phyloP scores from a whole-genome alignment of 2,888 invertebrate species.

The Drosophila trichaetosa region DNA sequence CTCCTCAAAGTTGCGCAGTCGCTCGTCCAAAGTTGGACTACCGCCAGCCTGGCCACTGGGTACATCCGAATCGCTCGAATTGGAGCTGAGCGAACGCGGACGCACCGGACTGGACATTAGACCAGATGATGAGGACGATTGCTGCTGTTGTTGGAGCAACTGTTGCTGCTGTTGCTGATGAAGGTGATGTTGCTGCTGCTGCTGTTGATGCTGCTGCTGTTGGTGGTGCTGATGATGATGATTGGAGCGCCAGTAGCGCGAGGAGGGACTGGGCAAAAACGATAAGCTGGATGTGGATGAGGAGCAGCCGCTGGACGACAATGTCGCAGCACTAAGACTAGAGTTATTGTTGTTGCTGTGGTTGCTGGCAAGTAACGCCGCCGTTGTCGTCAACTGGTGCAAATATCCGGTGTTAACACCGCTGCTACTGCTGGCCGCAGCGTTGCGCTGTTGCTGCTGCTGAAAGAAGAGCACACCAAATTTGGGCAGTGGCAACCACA shows the following conservation, averaged over 20 bases:
- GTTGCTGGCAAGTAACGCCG: conserved; percentile 34
- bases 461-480: conserved; percentile 91
- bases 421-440: conserved; percentile 19
- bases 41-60: conserved; percentile 85
- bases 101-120: conserved; percentile 87
- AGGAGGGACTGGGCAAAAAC: conserved; percentile 71
- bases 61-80: conserved; percentile 89
- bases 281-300: conserved; percentile 57
- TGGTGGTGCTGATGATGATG: conserved; percentile 70
- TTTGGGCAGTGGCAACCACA: conserved; percentile 94
- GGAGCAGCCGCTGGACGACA: conserved; percentile 68
- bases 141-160: conserved; percentile 23
- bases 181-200: conserved; percentile 52
- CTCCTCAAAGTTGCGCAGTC: conserved; percentile 96
- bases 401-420: conserved; percentile 46
- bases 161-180: conserved; percentile 46
- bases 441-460: conserved; percentile 66
- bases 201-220: conserved; percentile 50
- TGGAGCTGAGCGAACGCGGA: conserved; percentile 91
- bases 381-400: conserved; percentile 51
- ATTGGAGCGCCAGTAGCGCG: conserved; percentile 78
- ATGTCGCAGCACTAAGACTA: conserved; percentile 79
- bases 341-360: conserved; percentile 77
- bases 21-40: conserved; percentile 94
- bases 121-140: conserved; percentile 85